Base-by-base conservation (phyloP, 2,113 vertebrate species). In the Tenrec ecaudatus region DNA sequence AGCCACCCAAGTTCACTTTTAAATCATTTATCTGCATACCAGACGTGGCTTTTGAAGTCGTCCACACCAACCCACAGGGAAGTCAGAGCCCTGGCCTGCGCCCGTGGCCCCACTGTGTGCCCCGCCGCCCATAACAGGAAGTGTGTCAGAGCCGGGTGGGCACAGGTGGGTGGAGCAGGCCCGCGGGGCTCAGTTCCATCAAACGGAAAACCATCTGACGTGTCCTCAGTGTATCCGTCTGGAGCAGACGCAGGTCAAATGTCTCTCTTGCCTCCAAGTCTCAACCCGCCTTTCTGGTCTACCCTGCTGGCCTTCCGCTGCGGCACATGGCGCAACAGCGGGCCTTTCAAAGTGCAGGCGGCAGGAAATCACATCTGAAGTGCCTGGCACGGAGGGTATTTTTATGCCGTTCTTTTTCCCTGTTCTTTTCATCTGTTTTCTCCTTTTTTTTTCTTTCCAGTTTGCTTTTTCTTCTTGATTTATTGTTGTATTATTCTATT, bases 401-500 rank as follows among this genome's bases (percentile, higher is more conserved):
- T 98, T 98, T 95, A 97, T 20, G 40, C 96, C 92, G 90, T 96
- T 97, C 95, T 96, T 97, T 97, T 92, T 92, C 96, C 93, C 89
- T 96, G 97, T 96, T 90, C 96, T 98, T 98, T 98, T 97, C 96
- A 97, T 98, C 98, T 97, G 95, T 97, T 98, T 97, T 97, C 96
- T 97, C 94, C 92, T 66, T 97, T 96, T 98, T 97, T 14, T 14
- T 14, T 12, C 47, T 14, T 40, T 40, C 73, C 97, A 93, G 68
- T 81, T 83, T n/a, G 80, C 94, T 89, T 97, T 98, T 98, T 94
- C 97, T 96, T 96, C 94, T 96, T 97, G 96, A 98, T 98, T 98
- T 98, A 98, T 97, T 97, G 95, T 95, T 97, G 93, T 97, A 97
- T 97, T 98, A 91, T 97, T 97, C 98, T 98, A 97, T 98, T 98